These are phyloP conservation scores for Steinernema feltiae DNA, from an alignment of 1,140 invertebrate genomes.

Conservation along the genomic window DNA sequence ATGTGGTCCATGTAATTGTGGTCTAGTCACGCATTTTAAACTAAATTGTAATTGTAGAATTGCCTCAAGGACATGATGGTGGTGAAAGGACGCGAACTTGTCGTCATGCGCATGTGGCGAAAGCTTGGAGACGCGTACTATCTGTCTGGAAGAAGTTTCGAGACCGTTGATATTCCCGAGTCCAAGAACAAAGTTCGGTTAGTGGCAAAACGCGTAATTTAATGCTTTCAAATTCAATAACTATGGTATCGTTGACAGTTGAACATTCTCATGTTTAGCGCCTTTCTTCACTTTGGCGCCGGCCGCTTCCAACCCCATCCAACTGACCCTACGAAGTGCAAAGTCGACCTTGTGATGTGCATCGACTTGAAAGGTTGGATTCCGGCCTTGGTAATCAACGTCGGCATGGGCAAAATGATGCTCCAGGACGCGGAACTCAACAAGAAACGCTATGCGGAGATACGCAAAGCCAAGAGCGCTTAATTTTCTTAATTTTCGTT, in stretches of 20 bases:
- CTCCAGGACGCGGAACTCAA: not conserved
- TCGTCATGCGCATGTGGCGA: not conserved
- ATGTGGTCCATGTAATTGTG: not conserved
- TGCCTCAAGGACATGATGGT: not conserved
- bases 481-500: not conserved
- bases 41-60: not conserved
- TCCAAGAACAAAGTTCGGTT: not conserved
- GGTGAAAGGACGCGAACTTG: not conserved
- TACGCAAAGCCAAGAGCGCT: not conserved
- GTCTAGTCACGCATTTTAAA: not conserved
- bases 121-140: constrained; percentile 1
- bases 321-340: not conserved
- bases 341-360: not conserved
- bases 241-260: no score
- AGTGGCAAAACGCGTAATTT: no score
- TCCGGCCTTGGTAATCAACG: not conserved
- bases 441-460: not conserved
- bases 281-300: not conserved
- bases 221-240: no score
- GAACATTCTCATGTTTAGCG: no score
- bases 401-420: not conserved
- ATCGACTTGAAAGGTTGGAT: not conserved
- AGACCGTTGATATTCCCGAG: not conserved
- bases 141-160: not conserved
- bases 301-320: constrained; percentile 8